Conservation (phyloP, 2,888 invertebrate species). For the Meliscaeva auricollis region DNA sequence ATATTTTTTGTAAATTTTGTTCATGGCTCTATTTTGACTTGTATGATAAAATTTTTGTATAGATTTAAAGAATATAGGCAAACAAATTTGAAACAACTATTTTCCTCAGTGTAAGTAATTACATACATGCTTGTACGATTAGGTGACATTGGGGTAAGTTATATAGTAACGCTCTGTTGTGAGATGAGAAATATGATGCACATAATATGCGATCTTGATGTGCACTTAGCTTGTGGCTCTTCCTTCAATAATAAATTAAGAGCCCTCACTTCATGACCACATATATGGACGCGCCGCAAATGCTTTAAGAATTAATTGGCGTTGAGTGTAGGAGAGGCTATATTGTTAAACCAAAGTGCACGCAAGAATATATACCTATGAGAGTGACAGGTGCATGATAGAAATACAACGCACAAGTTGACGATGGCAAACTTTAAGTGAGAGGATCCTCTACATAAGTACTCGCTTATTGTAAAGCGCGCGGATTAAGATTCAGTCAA, state of each 20-base stretch:
- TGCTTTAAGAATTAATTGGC: neutral
- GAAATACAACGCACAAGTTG: neutral
- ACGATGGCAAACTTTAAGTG: slow-evolving; percentile 46
- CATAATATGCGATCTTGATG: slow-evolving; percentile 42
- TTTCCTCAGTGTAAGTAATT: neutral
- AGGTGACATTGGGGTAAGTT: slow-evolving; percentile 7
- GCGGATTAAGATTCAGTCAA: slow-evolving; percentile 49
- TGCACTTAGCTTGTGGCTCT: slow-evolving; percentile 54
- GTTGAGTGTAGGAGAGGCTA: slow-evolving; percentile 44
- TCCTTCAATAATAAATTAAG: slow-evolving; percentile 18
- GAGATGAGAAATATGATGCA: neutral
- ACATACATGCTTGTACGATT: neutral
- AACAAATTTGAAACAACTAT: neutral
- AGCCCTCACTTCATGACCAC: neutral
- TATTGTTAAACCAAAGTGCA: slow-evolving; percentile 56
- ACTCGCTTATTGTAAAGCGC: neutral
- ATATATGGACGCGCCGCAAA: neutral
- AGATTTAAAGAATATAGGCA: no score
- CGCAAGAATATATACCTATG: neutral
- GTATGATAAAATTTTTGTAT: no score
- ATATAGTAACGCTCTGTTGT: neutral
- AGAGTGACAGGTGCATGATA: slow-evolving; percentile 5
- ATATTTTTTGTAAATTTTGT: no score
- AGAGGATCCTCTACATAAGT: neutral
- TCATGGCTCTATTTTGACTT: no score